Evolutionary conservation across 1,140 invertebrate genomes (phyloP).

Genomic region (Luehdorfia chinensis): DNA sequence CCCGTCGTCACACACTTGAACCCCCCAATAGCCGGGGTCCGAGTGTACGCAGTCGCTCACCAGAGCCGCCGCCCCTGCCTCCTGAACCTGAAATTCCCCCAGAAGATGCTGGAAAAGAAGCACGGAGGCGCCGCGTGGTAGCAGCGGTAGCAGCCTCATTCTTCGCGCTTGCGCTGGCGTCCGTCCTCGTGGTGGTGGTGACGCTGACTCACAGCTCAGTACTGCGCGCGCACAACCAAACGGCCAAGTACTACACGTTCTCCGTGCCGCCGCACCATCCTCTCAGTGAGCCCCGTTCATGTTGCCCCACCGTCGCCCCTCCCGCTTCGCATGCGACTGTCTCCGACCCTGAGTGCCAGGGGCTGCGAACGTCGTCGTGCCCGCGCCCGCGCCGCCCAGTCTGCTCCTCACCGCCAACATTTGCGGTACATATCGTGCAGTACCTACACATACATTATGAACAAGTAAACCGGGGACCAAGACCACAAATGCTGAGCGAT

Average conservation of each 20-base stretch:
- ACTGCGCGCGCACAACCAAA: conserved; percentile 77
- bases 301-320: conserved; percentile 75
- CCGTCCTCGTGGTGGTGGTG: conserved; percentile 83
- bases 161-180: conserved; percentile 81
- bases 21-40: conserved; percentile 58
- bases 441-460: conserved; percentile 31
- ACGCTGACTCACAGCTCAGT: conserved; percentile 83
- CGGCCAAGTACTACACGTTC: conserved; percentile 81
- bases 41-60: conserved; percentile 58
- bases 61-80: conserved; percentile 52
- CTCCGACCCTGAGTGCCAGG: conserved; percentile 69
- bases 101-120: conserved; percentile 69
- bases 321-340: conserved; percentile 75
- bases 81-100: conserved; percentile 54
- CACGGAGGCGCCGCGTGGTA: conserved; percentile 80
- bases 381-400: conserved; percentile 43
- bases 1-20: conserved; percentile 60
- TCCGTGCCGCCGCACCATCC: conserved; percentile 78
- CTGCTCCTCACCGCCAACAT: conserved; percentile 46
- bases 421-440: conserved; percentile 52
- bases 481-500: conserved; percentile 32
- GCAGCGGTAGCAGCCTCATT: conserved; percentile 82
- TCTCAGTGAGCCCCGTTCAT: conserved; percentile 76
- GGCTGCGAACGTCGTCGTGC: conserved; percentile 65
- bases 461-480: conserved; percentile 20